Evolutionary conservation across 2,113 vertebrate genomes (phyloP), one percentile per base, ranked within the genome.

Genomic region (Syrmaticus mikado): DNA sequence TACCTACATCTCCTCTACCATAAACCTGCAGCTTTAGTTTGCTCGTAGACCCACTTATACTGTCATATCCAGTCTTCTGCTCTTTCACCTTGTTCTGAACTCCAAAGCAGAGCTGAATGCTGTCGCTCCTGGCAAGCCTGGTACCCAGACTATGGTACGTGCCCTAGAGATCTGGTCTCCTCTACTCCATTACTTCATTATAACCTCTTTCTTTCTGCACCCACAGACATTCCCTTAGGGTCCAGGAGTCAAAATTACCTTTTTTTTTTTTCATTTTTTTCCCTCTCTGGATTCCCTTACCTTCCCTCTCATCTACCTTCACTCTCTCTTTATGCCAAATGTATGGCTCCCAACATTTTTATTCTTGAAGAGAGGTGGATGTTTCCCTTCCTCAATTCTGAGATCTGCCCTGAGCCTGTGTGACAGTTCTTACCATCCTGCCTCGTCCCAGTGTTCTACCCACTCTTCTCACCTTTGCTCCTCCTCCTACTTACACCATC

Each of bases 401-500:
- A 85, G 32, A 17, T 77, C 52, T 79, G 32, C 30, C 58, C 24
- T 66, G 64, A 82, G 70, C 34, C 38, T 84, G 1, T 43, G 40
- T 79, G 48, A 30, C 65, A 85, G 5, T 81, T 88, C 28, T 67
- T 93, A 57, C 68, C 62, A 8, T 77, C 73, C 76, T 81, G 57
- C 34, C 55, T 91, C 82, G 74, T 57, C 34, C 38, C 43, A 3
- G 2, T 83, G 62, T 20, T 92, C 81, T 77, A 38, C 92, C 94
- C 86, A 94, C 92, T 90, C 65, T 40, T 88, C 57, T 94, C 24
- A 4, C 76, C 80, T 94, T 93, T 93, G 65, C 73, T 79, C 48
- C 40, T 93, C 65, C 73, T 88, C 66, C 85, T 86, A 61, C 66
- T 88, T 78, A 28, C 52, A 86, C 80, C 61, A 75, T n/a, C 50